Percentiles rank a stretch among this genome's conserved stretches.
Evolutionary conservation across 2,797 vertebrate species (phyloP).

Genomic region (Basileuterus tristriatus): DNA sequence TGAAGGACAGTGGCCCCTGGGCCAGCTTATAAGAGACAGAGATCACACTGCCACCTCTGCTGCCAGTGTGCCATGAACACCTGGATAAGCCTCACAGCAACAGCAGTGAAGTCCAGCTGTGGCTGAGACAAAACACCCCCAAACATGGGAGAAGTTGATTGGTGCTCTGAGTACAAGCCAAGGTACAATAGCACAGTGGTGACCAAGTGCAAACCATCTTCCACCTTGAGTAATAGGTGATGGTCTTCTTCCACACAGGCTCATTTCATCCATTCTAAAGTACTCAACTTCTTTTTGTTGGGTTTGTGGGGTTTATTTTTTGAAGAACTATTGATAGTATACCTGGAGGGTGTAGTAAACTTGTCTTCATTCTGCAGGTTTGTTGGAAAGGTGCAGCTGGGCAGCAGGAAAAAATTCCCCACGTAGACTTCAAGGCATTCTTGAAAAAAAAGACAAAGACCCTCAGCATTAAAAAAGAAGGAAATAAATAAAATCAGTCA

Average conservation of each 20-base stretch:
- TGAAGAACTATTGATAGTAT: background rate
- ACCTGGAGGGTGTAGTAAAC: background rate
- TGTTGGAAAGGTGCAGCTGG: background rate
- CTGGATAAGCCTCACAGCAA: background rate
- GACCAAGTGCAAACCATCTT: background rate
- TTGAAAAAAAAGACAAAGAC: conserved; percentile 21
- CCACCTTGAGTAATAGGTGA: background rate
- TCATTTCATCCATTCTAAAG: background rate
- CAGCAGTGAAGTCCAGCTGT: background rate
- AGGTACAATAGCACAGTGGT: accelerated
- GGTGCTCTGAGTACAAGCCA: background rate
- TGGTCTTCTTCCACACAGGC: background rate
- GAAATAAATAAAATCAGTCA: background rate
- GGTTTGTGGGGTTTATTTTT: background rate
- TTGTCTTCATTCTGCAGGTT: background rate
- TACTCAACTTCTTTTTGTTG: background rate
- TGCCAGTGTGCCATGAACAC: background rate
- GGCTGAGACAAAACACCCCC: background rate
- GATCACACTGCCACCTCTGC: background rate
- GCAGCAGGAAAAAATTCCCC: background rate
- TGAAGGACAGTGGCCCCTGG: background rate
- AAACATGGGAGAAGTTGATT: background rate
- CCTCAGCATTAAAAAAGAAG: conserved; percentile 1
- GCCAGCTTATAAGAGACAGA: background rate
- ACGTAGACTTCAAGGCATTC: background rate